Conservation (phyloP, 1,140 invertebrate species). For the Nebria ingens region DNA sequence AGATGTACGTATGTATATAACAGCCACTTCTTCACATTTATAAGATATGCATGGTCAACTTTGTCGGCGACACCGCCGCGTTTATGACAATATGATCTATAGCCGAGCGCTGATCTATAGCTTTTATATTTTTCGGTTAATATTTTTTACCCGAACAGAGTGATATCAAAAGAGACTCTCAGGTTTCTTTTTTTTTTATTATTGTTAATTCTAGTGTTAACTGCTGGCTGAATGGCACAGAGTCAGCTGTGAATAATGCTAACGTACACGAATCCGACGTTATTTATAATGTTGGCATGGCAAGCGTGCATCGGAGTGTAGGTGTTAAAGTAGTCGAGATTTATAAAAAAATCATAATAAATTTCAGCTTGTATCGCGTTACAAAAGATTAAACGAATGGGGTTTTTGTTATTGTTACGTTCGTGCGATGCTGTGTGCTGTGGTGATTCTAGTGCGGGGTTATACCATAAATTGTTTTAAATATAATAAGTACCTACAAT, state of each 20-base stretch:
- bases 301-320: too few species aligned
- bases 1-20: too few species aligned
- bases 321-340: not conserved
- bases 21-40: too few species aligned
- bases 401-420: too few species aligned
- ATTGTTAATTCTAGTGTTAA: not conserved
- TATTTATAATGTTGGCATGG: not conserved
- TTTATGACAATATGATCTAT: not conserved
- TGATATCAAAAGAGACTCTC: not conserved
- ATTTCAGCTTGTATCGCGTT: not conserved
- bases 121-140: not conserved
- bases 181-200: too few species aligned
- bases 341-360: not conserved
- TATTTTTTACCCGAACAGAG: not conserved
- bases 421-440: too few species aligned
- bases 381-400: too few species aligned
- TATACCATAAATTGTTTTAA: too few species aligned
- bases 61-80: not conserved
- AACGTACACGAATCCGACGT: not conserved
- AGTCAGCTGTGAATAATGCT: not conserved
- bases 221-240: not conserved
- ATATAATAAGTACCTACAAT: too few species aligned
- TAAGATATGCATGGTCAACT: not conserved
- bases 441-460: too few species aligned
- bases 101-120: not conserved